Base-by-base conservation (phyloP, 2,113 vertebrate species). In the Tichodroma muraria region DNA sequence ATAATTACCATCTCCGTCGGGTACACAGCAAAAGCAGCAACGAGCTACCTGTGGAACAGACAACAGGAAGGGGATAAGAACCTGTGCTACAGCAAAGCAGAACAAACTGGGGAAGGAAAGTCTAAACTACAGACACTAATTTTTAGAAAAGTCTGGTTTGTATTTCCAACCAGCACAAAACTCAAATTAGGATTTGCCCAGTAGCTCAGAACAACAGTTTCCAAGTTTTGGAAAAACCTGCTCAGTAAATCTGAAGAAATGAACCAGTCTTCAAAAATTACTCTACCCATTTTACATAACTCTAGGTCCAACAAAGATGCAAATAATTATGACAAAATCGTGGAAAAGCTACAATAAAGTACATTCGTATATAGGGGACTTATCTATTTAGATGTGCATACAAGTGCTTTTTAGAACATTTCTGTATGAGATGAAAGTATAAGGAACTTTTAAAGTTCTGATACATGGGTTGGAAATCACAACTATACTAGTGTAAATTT, bases 21-120 rank as follows among this genome's bases (percentile, higher is more conserved):
- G 95, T 33, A 93, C 75, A 4, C 98, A 99, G 96, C 99, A 99
- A 97, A 99, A 99, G 92, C 98, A 99, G 96, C 99, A 99, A 66
- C 99, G 99, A 76, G 99, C 99, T 88, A 99, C 98, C 99, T 99
- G 97, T 27, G 75, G 90, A 92, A 92, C 45, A 81, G 87, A 96
- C 86, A 85, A 76, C 81, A 81, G 70, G 44, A 92, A 90, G 17
- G 11, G 44, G 10, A 31, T 90, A 64, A 92, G 71, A 81, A n/a
- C 47, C 73, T 22, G 35, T 47, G 61, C 15, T 83, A 44, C 24
- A 66, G 24, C 50, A 72, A 72, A 89, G 30, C 31, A 63, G 28
- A 88, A 49, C 37, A 44, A 33, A 20, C 2, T 54, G 35, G 35
- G n/a, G 33, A 89, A 61, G n/a, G 52, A 82, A 64, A 8, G 20